Evolutionary conservation across 2,113 vertebrate species (phyloP), one percentile per base, ranked within the genome.

Genomic region (Psettodes erumei): DNA sequence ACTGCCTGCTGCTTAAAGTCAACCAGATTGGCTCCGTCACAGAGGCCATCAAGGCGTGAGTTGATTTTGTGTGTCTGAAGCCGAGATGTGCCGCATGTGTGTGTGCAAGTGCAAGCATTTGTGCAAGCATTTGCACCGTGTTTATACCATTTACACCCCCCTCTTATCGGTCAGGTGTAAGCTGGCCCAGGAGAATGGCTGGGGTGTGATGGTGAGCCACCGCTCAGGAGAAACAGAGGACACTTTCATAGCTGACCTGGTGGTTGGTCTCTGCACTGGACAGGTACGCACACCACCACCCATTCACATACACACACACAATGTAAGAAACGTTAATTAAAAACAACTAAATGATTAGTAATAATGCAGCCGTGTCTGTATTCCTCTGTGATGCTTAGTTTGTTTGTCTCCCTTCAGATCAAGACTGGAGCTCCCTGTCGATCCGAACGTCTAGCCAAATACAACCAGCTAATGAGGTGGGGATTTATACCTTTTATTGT

Each of bases 131-230:
- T 10, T 33, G 28, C 13, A 13, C 64, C 32, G 6, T 35, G 18
- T 58, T 58, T n/a, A 18, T 15, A 28, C 5, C 47, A 10, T 25
- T 38, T 18, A 25, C 38, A 4, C 28, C 51, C 42, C 42, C 60
- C 5, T 12, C 6, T n/a, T n/a, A 3, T 54, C 33, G 19, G 19
- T 66, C 89, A 98, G 97, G 79, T 98, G 97, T 89, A 98, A 97
- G 76, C 64, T 98, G 94, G 97, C 97, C 66, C 97, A 98, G 93
- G 96, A 97, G 93, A 98, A 97, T 0, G 96, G 96, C 85, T 98
- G 97, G 97, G 96, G 97, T 0, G 96, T 98, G 87, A 98, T 98
- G 96, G 96, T 98, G 86, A 98, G 96, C 76, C 96, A 98, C 61
- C 96, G 96, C 78, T 98, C 96, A 1, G 96, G 96, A 75, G 97